These are phyloP conservation scores for Masticophis lateralis DNA, from an alignment of 2,797 vertebrate species.

Conservation along the genomic window DNA sequence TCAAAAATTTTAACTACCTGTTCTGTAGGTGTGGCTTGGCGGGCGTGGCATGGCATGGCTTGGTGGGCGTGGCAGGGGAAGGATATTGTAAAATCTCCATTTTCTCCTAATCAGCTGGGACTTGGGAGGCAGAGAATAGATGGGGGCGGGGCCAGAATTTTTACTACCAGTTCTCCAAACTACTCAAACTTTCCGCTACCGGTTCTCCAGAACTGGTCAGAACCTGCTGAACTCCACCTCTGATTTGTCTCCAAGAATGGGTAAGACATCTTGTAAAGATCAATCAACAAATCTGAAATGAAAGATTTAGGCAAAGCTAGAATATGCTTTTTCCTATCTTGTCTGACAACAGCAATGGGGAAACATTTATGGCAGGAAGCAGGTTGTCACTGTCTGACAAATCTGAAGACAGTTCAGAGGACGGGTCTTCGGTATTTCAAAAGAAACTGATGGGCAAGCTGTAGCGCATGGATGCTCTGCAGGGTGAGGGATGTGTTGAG, in stretches of 20 bases:
- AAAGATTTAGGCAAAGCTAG: not conserved
- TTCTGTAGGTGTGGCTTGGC: too few relatives aligned
- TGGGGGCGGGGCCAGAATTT: too few relatives aligned
- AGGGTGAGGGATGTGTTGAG: not conserved
- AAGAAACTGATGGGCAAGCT: not conserved
- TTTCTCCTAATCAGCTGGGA: too few relatives aligned
- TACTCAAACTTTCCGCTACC: too few relatives aligned
- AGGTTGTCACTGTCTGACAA: not conserved
- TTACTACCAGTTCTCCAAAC: too few relatives aligned
- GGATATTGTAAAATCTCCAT: too few relatives aligned
- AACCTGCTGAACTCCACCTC: too few relatives aligned
- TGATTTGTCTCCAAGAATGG: not conserved
- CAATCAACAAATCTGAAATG: not conserved
- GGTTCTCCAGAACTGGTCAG: too few relatives aligned
- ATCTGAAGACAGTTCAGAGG: not conserved
- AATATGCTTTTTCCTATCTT: not conserved
- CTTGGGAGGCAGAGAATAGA: too few relatives aligned
- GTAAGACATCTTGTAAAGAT: not conserved
- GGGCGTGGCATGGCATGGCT: too few relatives aligned
- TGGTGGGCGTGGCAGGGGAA: too few relatives aligned
- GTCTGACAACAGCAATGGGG: not conserved
- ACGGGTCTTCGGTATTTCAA: not conserved
- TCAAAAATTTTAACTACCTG: too few relatives aligned
- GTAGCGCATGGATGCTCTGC: not conserved
- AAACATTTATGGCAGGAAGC: not conserved